Conservation (phyloP, 1,140 invertebrate species). For the Aphis craccivora region DNA sequence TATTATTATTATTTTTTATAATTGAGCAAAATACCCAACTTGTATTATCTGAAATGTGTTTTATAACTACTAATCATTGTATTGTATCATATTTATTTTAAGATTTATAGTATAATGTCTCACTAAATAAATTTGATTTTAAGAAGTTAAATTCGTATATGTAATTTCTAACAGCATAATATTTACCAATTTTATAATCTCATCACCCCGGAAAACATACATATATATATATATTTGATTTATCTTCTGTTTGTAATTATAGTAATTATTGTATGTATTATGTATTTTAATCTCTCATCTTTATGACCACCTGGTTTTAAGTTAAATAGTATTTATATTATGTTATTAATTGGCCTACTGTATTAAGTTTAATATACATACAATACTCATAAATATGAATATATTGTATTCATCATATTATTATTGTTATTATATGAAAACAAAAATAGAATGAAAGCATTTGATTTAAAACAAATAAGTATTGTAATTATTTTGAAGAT, state of each 20-base stretch:
- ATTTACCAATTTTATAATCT: background rate
- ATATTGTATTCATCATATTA: background rate
- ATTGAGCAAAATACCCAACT: slow-evolving; percentile 17
- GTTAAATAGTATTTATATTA: background rate
- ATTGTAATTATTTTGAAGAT: background rate
- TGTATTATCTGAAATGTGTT: slow-evolving; percentile 34
- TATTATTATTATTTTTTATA: slow-evolving; percentile 23
- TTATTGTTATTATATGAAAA: background rate
- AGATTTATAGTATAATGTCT: background rate
- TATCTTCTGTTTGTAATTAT: background rate
- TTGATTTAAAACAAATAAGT: background rate
- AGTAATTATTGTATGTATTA: background rate
- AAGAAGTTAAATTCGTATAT: background rate
- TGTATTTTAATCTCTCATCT: background rate
- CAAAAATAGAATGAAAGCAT: background rate
- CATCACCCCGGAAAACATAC: background rate
- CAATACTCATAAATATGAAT: background rate
- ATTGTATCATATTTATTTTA: slow-evolving; percentile 10
- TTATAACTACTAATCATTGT: slow-evolving; percentile 32
- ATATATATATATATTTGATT: background rate
- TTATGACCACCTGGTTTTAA: background rate
- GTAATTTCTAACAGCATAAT: background rate
- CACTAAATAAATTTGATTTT: slow-evolving; percentile 15
- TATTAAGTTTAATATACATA: background rate
- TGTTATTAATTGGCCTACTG: background rate